A percentile compares a stretch with the other conserved stretches of the same genome.
Conservation (phyloP, 2,888 invertebrate species). For the Hydropsyche betteni region DNA sequence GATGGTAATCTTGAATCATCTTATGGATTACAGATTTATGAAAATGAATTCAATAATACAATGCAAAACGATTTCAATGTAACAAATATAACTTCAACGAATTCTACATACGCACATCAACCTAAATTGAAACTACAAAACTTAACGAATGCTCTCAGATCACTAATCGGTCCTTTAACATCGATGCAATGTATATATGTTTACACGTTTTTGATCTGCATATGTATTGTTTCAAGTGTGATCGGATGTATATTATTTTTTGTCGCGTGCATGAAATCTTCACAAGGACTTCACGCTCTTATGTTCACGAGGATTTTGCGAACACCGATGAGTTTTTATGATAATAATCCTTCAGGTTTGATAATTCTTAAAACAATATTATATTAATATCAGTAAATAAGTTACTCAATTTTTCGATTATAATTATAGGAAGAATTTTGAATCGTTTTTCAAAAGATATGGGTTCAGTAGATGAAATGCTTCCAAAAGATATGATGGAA, state of each 20-base stretch:
- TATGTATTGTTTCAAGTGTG: constrained; percentile 63
- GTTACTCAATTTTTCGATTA: neutral
- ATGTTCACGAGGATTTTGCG: constrained; percentile 78
- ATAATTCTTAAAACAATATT: no score
- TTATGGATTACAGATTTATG: constrained; percentile 39
- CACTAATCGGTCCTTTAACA: constrained; percentile 57
- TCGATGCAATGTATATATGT: constrained; percentile 59
- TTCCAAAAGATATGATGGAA: constrained; percentile 63
- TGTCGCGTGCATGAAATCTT: constrained; percentile 70
- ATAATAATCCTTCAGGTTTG: constrained; percentile 79
- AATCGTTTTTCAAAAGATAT: constrained; percentile 79
- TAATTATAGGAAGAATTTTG: constrained; percentile 64
- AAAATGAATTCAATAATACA: constrained; percentile 38
- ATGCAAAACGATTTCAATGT: neutral
- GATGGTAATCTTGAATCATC: constrained; percentile 47
- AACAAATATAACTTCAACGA: neutral
- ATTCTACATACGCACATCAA: neutral
- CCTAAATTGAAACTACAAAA: neutral
- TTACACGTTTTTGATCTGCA: constrained; percentile 58
- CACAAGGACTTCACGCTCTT: constrained; percentile 73
- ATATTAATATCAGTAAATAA: no score
- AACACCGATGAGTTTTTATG: constrained; percentile 79
- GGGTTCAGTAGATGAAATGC: constrained; percentile 66
- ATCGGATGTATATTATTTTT: constrained; percentile 70
- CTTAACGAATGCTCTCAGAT: neutral